These are phyloP conservation scores for Chromis chromis DNA, from an alignment of 2,797 vertebrate genomes.

Conservation along the genomic window DNA sequence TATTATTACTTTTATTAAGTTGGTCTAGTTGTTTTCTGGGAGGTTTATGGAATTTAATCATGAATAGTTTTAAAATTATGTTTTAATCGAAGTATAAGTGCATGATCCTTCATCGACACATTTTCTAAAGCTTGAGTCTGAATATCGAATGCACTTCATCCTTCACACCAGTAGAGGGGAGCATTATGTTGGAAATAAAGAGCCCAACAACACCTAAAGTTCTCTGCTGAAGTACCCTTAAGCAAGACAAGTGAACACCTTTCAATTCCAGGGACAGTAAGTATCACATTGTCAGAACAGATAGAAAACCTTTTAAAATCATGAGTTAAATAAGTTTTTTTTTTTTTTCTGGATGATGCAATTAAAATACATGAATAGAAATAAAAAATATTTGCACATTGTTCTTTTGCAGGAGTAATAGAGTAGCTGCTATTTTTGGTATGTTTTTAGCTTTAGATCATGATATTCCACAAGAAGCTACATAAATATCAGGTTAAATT, in stretches of 20 bases:
- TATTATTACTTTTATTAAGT: background rate
- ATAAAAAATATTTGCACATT: background rate
- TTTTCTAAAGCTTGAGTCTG: background rate
- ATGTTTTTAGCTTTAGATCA: background rate
- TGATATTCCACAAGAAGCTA: background rate
- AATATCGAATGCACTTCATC: background rate
- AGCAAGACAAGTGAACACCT: background rate
- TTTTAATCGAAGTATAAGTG: background rate
- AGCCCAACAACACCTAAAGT: background rate
- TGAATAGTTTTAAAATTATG: background rate
- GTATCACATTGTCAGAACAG: no score
- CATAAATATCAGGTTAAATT: background rate
- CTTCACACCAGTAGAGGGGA: slow-evolving; percentile 46
- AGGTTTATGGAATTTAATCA: background rate
- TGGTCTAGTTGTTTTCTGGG: background rate
- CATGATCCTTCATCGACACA: background rate
- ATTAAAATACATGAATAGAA: background rate
- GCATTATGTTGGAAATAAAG: slow-evolving; percentile 17
- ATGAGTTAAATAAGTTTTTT: no score
- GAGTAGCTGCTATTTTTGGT: background rate
- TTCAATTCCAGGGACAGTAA: background rate
- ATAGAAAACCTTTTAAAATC: no score
- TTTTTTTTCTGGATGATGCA: no score
- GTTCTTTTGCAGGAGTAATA: background rate
- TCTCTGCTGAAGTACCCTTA: slow-evolving; percentile 1